A percentile compares a stretch with the other conserved stretches of the same genome.
Evolutionary conservation across 2,797 vertebrate species (phyloP).

Genomic region (Pseudochirops corinnae): DNA sequence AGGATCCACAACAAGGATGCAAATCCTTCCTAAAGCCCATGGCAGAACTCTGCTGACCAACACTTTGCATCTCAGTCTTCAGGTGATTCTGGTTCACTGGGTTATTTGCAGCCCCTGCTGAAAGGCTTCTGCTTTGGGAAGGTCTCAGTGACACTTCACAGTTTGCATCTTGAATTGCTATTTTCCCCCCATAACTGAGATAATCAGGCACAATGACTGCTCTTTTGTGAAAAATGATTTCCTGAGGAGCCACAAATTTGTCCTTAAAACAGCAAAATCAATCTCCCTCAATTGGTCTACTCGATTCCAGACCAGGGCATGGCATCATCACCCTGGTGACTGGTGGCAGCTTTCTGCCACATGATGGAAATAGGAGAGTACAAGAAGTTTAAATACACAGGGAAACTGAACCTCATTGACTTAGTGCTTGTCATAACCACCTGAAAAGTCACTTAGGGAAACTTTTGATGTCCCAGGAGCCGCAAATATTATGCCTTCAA

Average conservation of each 20-base stretch:
- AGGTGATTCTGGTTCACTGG: slow-evolving; percentile 9
- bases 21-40: slow-evolving; percentile 14
- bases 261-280: background rate
- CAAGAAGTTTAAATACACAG: background rate
- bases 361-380: background rate
- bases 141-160: background rate
- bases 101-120: slow-evolving; percentile 11
- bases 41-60: slow-evolving; percentile 5
- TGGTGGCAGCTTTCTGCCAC: background rate
- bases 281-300: background rate
- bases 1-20: slow-evolving; percentile 31
- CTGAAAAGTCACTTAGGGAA: background rate
- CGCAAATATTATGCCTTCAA: background rate
- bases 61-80: background rate
- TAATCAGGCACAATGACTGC: background rate
- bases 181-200: slow-evolving; percentile 3
- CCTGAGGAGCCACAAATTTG: background rate
- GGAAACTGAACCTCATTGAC: background rate
- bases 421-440: background rate
- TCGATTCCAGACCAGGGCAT: background rate
- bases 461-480: background rate
- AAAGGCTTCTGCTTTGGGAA: background rate
- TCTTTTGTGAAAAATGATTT: slow-evolving; percentile 31
- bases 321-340: background rate
- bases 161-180: background rate